Evolutionary conservation across 2,888 invertebrate species (phyloP), one percentile per base, ranked within the genome.

Genomic region (Anoncus sp.): DNA sequence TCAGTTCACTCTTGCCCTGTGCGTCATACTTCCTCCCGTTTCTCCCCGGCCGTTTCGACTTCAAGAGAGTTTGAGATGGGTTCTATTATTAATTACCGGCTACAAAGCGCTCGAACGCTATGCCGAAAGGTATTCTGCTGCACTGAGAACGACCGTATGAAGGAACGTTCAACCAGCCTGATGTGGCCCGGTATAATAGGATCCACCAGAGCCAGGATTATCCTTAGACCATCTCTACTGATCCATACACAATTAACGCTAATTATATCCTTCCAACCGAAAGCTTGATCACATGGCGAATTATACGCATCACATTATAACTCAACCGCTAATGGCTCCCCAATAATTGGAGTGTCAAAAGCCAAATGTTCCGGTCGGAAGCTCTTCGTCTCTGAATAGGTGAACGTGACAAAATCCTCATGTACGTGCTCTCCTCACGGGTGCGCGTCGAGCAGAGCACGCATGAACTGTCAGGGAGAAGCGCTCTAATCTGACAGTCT

Each of bases 151-250:
- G 35, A 45, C 22, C 31, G 35, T 35, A 75, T 47, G 16, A 20
- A 45, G 45, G 47, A 79, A 70, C 40, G 72, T 59, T 47, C 51
- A 60, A 53, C 59, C 14, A 47, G 65, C 45, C 51, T 71, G 6
- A 35, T 74, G 67, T 55, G 66, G 63, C 6, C 27, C 18, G 55
- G 7, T 27, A 27, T 10, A 10, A 18, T 40, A n/a, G n/a, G 53
- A 9, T 14, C 12, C 47, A 59, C 31, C 18, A 16, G 38, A 47
- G 47, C 22, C 55, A 62, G 53, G 63, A 57, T 72, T 27, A 72
- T 63, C 35, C 38, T 38, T 38, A 38, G 20, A 55, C 20, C 12
- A 51, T 55, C 43, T 55, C 53, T 3, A 3, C 63, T 18, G 55
- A 72, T 12, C 47, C 45, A 24, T 57, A 47, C 27, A 31, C 24